Conservation (phyloP, 2,797 vertebrate species). For the Sebastes oblongus region DNA sequence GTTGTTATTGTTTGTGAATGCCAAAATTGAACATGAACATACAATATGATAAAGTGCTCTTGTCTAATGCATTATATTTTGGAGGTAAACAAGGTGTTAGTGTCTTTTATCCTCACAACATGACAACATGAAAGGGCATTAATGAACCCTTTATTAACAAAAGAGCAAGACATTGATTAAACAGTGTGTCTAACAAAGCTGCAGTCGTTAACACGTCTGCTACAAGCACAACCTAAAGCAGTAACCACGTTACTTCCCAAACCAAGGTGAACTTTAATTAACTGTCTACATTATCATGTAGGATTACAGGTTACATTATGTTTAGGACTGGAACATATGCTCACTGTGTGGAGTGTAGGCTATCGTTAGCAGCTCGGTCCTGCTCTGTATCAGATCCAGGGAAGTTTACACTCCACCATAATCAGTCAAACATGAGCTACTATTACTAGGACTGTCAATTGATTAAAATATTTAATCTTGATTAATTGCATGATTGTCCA, state of each 20-base stretch:
- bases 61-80: background rate
- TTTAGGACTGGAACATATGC: background rate
- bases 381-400: too few relatives aligned
- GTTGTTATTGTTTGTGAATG: background rate
- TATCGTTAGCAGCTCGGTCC: background rate
- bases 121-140: background rate
- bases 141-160: background rate
- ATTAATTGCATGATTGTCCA: too few relatives aligned
- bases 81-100: background rate
- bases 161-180: background rate
- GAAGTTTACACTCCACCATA: background rate
- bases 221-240: too few relatives aligned
- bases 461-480: too few relatives aligned
- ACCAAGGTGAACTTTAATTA: too few relatives aligned
- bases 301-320: too few relatives aligned
- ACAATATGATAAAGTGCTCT: background rate
- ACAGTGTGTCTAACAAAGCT: background rate
- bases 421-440: background rate
- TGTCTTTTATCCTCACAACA: background rate
- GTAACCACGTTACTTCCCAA: background rate
- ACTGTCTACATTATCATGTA: background rate
- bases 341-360: background rate
- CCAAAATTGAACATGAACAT: background rate
- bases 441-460: too few relatives aligned
- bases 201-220: background rate